Base-by-base conservation (phyloP, 2,113 vertebrate species). In the Tricholaema leucomelas region DNA sequence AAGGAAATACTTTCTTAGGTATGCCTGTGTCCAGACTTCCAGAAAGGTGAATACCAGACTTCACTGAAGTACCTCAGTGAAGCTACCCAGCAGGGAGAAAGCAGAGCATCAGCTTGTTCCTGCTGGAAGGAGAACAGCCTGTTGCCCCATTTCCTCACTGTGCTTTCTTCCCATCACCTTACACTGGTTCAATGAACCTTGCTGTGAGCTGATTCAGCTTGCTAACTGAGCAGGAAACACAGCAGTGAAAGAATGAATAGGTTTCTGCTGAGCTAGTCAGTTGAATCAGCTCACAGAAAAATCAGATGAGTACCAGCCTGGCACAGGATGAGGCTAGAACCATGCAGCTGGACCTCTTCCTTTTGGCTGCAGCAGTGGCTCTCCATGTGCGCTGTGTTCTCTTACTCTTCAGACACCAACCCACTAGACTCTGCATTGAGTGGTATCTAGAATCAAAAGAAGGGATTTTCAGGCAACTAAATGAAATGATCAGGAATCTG, bases 181-280 rank as follows among this genome's bases (percentile, higher is more conserved):
- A 28, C 19, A 11, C 35, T 17, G 76, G 35, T 48, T 55, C 10
- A 35, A 0, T 85, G 72, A 85, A 76, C 67, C 66, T 86, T 64
- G 79, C 69, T 83, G 55, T 15, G 69, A 73, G 69, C 72, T 63
- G 73, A 65, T 73, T 54, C 87, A 83, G 83, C 60, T 79, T 63
- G 82, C 66, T 87, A 67, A 76, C 79, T 30, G 80, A 90, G 64
- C 83, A 76, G 93, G 91, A 87, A 85, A 65, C 61, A 27, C 5
- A 8, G 21, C 31, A 85, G 42, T 2, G 1, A 64, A 67, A 71
- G 61, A 40, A 64, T 64, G 31, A 82, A 79, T 42, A 70, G 58
- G 25, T 85, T 94, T 84, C 42, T 88, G 88, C 86, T 82, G 86
- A 76, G 76, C 71, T 64, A 38, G 72, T 19, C 0, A 44, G 35